phyloP scores from a whole-genome alignment of 2,797 vertebrate species.

The Tarsius wallacei region DNA sequence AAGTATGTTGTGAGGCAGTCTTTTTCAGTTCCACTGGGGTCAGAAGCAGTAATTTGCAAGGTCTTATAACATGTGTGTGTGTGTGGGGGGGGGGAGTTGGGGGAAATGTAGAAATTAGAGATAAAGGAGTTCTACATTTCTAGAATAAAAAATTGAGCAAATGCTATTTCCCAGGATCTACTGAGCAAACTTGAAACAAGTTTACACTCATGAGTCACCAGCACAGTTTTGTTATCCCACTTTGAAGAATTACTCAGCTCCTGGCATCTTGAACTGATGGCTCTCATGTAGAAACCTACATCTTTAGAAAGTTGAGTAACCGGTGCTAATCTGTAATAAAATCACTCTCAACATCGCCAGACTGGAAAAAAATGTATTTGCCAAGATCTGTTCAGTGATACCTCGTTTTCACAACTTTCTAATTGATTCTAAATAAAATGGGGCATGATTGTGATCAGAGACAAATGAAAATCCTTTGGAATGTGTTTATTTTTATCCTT shows the following conservation, averaged over 20 bases:
- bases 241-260: constrained; percentile 45
- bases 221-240: neutral
- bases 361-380: constrained; percentile 43
- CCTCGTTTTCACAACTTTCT: constrained; percentile 57
- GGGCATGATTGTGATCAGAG: constrained; percentile 45
- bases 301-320: constrained; percentile 66
- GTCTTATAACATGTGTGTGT: neutral
- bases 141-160: constrained; percentile 26
- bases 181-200: neutral
- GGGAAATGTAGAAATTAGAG: neutral
- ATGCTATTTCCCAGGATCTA: neutral
- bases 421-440: constrained; percentile 51
- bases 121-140: neutral
- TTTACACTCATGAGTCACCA: neutral
- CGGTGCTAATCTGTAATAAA: constrained; percentile 7
- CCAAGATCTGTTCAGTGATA: constrained; percentile 39
- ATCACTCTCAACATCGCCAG: constrained; percentile 60
- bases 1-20: neutral
- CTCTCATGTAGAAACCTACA: neutral
- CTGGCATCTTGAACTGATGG: constrained; percentile 8
- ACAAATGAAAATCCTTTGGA: constrained; percentile 42
- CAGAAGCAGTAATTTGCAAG: constrained; percentile 3
- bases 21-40: neutral
- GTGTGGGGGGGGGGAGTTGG: neutral
- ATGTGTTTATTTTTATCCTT: constrained; percentile 43